Evolutionary conservation across 2,888 invertebrate genomes (phyloP).

Genomic region (Drosophila subsilvestris): DNA sequence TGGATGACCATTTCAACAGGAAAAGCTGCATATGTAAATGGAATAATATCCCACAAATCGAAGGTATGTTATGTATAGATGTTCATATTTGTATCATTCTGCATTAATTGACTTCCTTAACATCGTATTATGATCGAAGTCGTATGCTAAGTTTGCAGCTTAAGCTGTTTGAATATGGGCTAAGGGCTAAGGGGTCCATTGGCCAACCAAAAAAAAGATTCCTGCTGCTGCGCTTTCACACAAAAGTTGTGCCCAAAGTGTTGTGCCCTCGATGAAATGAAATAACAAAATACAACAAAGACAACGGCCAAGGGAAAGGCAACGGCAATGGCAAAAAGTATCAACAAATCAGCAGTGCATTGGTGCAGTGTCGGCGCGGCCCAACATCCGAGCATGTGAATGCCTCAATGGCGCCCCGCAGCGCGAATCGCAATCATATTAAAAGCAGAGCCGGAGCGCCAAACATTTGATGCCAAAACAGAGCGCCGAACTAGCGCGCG

Average conservation of each 20-base stretch:
- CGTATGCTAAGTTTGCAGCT: background rate
- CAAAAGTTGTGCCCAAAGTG: background rate
- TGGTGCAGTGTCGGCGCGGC: constrained; percentile 38
- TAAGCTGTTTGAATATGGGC: background rate
- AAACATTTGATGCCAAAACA: constrained; percentile 48
- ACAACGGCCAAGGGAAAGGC: background rate
- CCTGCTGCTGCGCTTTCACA: background rate
- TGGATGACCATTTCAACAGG: background rate
- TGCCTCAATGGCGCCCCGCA: constrained; percentile 38
- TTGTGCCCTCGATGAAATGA: background rate
- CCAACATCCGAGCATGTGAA: constrained; percentile 49
- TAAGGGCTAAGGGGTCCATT: background rate
- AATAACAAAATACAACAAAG: background rate
- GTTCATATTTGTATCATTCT: background rate
- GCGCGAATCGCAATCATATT: constrained; percentile 78
- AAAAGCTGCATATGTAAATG: background rate
- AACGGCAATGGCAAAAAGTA: background rate
- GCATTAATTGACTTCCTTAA: background rate
- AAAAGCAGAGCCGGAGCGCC: constrained; percentile 60
- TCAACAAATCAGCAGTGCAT: constrained; percentile 4
- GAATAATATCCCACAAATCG: background rate
- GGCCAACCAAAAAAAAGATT: too few relatives aligned
- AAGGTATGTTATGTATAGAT: too few relatives aligned
- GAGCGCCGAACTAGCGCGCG: constrained; percentile 19
- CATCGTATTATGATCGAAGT: background rate